A percentile compares a stretch with the other conserved stretches of the same genome.
Conservation (phyloP, 1,140 invertebrate species). For the Macrobrachium nipponense region DNA sequence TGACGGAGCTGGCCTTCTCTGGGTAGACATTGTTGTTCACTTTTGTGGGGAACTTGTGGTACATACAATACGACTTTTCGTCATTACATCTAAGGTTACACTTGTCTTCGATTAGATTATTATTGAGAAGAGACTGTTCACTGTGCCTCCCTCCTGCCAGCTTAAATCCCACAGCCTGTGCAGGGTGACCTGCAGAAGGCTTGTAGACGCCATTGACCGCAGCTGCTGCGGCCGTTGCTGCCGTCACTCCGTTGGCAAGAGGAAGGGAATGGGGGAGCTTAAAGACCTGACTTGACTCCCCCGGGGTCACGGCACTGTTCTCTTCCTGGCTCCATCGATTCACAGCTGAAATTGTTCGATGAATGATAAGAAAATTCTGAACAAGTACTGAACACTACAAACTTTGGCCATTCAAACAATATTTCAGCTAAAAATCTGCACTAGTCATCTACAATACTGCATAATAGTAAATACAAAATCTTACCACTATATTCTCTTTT, state of each 20-base stretch:
- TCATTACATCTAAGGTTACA: conserved; percentile 53
- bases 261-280: neutral
- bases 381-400: neutral
- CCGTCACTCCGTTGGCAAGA: conserved; percentile 32
- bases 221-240: neutral
- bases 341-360: neutral
- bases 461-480: too few relatives aligned
- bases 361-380: neutral
- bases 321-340: conserved; percentile 12
- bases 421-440: neutral
- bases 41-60: conserved; percentile 58
- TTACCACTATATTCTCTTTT: too few relatives aligned
- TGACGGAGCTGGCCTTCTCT: conserved; percentile 43
- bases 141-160: conserved; percentile 24
- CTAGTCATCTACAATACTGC: too few relatives aligned
- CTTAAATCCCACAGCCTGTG: neutral
- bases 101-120: conserved; percentile 52
- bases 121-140: conserved; percentile 55
- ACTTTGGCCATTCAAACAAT: neutral
- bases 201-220: conserved; percentile 41
- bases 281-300: conserved; percentile 31
- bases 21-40: conserved; percentile 63
- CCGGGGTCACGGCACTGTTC: conserved; percentile 7
- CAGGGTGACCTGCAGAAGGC: neutral
- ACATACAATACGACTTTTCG: conserved; percentile 50